Evolutionary conservation across 2,797 vertebrate genomes (phyloP), one percentile per base, ranked within the genome.

Genomic region (Podarcis siculus): DNA sequence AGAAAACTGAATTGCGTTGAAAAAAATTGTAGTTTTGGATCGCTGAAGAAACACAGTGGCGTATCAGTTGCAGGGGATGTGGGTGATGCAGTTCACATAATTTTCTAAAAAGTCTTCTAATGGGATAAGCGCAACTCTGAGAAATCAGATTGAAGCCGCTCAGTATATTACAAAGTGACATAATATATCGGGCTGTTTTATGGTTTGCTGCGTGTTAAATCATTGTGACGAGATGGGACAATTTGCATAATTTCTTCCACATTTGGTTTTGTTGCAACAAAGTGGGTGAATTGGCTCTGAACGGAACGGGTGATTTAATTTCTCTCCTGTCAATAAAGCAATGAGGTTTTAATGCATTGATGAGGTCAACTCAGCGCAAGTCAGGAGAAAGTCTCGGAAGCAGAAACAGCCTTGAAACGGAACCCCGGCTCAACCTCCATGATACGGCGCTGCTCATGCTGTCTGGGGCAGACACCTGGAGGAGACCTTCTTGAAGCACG

Each of bases 181-280:
- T 79, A 92, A 92, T 94, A 88, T 87, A 90, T 86, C 21, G 80
- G 86, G 7, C 66, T 85, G 76, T 37, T 92, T 89, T 89, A 45
- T 86, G 91, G 90, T 90, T 90, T 76, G 88, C 87, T 84, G 85
- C 58, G 69, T 86, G 78, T 77, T 89, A 95, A 93, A 94, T 94
- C 94, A 91, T 45, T 23, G 64, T 39, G 82, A 91, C 55, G 79
- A 82, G 92, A 86, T 71, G 89, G 87, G 85, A 89, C 37, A 83
- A 90, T 90, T 92, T 92, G 89, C 91, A 89, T 88, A 90, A 3
- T 90, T 92, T 30, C 69, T 42, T 67, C 32, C 86, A 32, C 87
- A 12, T 90, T 87, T 79, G 27, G 75, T 71, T 85, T 55, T 89
- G 37, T 9, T 82, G 73, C 13, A 76, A 80, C 89, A 80, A 88